phyloP scores from a whole-genome alignment of 2,113 vertebrate genomes.

The Chloropsis hardwickii region DNA sequence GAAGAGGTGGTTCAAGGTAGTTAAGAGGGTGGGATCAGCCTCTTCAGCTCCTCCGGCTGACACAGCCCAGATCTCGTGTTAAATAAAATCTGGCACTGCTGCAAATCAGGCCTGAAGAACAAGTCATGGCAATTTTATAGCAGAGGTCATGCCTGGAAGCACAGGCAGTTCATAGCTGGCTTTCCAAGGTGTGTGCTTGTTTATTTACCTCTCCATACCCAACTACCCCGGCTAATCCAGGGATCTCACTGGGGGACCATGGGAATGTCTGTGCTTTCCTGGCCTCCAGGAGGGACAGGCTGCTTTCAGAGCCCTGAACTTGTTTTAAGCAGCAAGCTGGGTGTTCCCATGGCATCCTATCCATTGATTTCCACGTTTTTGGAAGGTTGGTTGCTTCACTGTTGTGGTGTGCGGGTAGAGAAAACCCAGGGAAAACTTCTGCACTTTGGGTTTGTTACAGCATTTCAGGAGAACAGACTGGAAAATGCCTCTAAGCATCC shows the following conservation, averaged over 20 bases:
- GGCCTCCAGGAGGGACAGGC: neutral
- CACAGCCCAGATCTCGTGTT: neutral
- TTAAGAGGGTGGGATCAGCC: neutral
- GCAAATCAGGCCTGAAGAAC: neutral
- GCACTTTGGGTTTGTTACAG: neutral
- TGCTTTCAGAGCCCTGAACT: neutral
- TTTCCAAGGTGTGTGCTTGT: neutral
- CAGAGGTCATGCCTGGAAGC: neutral
- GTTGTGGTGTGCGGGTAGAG: neutral
- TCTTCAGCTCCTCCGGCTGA: neutral
- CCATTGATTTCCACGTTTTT: neutral
- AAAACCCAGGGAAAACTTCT: neutral
- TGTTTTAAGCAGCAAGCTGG: neutral
- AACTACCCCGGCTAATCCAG: neutral
- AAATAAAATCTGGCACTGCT: neutral
- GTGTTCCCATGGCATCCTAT: neutral
- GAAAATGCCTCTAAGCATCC: neutral
- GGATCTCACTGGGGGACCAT: rapidly evolving
- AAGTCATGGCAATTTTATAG: neutral
- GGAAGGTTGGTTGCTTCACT: neutral
- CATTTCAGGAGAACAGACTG: neutral
- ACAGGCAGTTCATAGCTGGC: neutral
- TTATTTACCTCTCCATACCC: neutral
- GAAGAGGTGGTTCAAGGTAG: neutral
- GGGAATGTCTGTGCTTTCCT: neutral